Percentiles rank a stretch among this genome's conserved stretches.
These are phyloP conservation scores for Tychaedon coryphoeus DNA, from an alignment of 2,113 vertebrate species.

Conservation along the genomic window DNA sequence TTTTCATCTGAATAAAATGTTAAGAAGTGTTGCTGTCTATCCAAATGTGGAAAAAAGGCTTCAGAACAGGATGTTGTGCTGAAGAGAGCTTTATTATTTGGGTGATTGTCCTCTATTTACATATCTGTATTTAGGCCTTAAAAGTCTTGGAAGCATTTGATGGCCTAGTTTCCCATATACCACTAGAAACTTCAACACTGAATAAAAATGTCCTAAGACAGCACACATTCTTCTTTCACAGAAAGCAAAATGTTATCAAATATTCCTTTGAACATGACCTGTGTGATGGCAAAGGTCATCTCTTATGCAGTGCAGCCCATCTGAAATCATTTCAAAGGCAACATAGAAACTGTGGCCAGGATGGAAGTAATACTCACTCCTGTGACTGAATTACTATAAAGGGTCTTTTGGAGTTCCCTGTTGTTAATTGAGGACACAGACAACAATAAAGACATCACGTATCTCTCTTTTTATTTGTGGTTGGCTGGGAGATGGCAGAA, in stretches of 20 bases:
- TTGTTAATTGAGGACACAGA: neutral
- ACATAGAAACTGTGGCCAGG: neutral
- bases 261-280: neutral
- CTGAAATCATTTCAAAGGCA: neutral
- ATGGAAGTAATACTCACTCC: neutral
- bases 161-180: neutral
- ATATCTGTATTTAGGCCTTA: neutral
- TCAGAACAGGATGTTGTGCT: neutral
- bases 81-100: neutral
- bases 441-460: neutral
- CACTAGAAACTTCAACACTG: neutral
- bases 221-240: neutral
- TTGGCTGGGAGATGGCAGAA: neutral
- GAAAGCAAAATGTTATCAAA: neutral
- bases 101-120: neutral
- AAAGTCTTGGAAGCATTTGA: neutral
- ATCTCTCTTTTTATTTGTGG: neutral
- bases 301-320: neutral
- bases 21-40: neutral
- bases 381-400: neutral
- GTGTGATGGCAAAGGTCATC: neutral
- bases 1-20: neutral
- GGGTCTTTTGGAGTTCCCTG: neutral
- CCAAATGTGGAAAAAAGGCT: neutral
- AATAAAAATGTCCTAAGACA: neutral